phyloP scores from a whole-genome alignment of 2,113 vertebrate species.

The Erythrocebus patas region DNA sequence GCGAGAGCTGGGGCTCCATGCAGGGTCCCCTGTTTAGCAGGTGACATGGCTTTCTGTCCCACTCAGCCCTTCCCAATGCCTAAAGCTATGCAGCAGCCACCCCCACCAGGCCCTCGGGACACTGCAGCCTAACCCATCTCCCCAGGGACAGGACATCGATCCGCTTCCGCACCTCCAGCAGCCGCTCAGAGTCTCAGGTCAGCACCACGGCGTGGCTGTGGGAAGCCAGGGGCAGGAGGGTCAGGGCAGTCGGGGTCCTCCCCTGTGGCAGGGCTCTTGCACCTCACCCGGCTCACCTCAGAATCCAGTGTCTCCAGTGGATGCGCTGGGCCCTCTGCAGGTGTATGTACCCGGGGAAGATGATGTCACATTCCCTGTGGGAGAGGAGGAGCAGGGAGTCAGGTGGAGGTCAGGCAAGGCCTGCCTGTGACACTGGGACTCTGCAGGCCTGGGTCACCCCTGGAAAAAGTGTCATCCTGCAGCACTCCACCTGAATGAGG shows the following conservation, averaged over 20 bases:
- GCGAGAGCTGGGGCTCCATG: background rate
- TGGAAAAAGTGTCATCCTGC: no score
- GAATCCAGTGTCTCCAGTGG: slow-evolving; percentile 97
- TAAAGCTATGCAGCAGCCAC: background rate
- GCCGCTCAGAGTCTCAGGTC: slow-evolving; percentile 87
- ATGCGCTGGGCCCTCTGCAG: slow-evolving; percentile 97
- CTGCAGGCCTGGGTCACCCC: no score
- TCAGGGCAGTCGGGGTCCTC: background rate
- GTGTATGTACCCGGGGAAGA: slow-evolving; percentile 97
- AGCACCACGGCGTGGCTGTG: slow-evolving; percentile 82
- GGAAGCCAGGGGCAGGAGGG: background rate
- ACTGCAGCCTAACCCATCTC: slow-evolving; percentile 82
- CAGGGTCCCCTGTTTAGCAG: background rate
- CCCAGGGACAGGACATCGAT: slow-evolving; percentile 92
- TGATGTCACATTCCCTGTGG: slow-evolving; percentile 82
- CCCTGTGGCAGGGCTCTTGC: background rate
- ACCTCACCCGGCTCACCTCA: slow-evolving; percentile 85
- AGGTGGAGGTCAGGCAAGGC: no score
- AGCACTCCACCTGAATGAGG: no score
- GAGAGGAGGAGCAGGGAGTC: no score
- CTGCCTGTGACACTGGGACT: no score
- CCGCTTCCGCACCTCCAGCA: slow-evolving; percentile 87
- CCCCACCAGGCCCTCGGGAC: fast-evolving
- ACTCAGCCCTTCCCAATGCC: background rate
- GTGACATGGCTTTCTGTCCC: background rate